Percentiles rank a stretch among this genome's conserved stretches.
Evolutionary conservation across 2,888 invertebrate genomes (phyloP).

Genomic region (Alcis repandata): DNA sequence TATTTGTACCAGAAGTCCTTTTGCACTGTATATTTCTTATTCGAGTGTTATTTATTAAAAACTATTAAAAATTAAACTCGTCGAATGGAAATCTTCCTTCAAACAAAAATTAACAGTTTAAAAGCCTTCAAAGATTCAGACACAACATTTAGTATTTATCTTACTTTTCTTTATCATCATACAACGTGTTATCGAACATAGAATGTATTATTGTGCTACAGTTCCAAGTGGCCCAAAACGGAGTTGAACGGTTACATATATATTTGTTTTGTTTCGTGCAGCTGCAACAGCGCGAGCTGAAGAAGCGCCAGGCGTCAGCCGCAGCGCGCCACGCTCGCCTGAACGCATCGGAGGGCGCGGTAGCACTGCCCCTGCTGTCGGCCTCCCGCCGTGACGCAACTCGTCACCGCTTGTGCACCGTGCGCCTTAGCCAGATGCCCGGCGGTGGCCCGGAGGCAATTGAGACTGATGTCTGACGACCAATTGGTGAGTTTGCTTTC

Average conservation of each 20-base stretch:
- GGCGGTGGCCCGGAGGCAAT: constrained; percentile 94
- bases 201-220: no score
- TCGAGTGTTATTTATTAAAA: no score
- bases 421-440: constrained; percentile 83
- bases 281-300: constrained; percentile 73
- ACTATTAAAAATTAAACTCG: no score
- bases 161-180: no score
- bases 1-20: no score
- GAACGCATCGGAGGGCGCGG: constrained; percentile 41
- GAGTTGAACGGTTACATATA: not conserved
- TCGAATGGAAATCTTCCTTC: no score
- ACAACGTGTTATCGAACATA: no score
- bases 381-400: constrained; percentile 58
- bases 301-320: constrained; percentile 63
- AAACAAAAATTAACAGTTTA: no score
- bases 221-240: no score
- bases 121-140: no score
- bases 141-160: no score
- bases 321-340: constrained; percentile 54
- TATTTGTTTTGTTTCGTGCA: constrained; percentile 40
- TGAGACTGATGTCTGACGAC: constrained; percentile 99
- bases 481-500: constrained; percentile 89
- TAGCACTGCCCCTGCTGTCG: constrained; percentile 38
- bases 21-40: no score
- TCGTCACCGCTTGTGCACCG: constrained; percentile 76